A percentile compares a stretch with the other conserved stretches of the same genome.
phyloP scores from a whole-genome alignment of 2,797 vertebrate species.

The Uromys caudimaculatus region DNA sequence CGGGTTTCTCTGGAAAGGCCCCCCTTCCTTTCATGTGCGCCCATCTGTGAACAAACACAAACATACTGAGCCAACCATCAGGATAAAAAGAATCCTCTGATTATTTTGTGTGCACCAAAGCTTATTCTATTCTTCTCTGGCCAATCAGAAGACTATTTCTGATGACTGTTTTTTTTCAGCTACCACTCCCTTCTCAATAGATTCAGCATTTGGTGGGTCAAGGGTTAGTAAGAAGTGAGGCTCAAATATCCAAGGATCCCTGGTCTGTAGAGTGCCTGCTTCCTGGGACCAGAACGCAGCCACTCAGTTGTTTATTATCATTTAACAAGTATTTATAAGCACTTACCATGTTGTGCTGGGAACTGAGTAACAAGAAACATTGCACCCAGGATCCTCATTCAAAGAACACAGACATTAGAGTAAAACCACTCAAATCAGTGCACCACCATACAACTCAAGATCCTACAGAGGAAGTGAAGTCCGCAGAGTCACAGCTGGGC shows the following conservation, averaged over 20 bases:
- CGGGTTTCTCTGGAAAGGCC: background rate
- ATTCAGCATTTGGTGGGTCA: background rate
- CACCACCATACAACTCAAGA: background rate
- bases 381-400: background rate
- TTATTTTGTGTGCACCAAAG: background rate
- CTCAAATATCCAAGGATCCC: background rate
- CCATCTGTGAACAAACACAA: background rate
- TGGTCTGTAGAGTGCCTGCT: background rate
- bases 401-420: background rate
- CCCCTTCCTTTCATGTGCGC: background rate
- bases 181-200: background rate
- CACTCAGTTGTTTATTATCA: background rate
- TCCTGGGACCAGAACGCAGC: background rate
- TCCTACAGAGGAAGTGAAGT: background rate
- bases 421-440: background rate
- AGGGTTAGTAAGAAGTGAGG: background rate
- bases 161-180: background rate
- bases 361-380: slow-evolving; percentile 19
- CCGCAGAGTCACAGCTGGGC: background rate
- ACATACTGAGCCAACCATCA: background rate
- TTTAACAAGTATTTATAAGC: background rate
- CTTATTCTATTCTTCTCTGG: background rate
- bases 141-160: background rate
- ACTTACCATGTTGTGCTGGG: background rate
- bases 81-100: background rate